phyloP scores from a whole-genome alignment of 2,888 invertebrate species.

The Pseudococcus jackbeardsleyi region DNA sequence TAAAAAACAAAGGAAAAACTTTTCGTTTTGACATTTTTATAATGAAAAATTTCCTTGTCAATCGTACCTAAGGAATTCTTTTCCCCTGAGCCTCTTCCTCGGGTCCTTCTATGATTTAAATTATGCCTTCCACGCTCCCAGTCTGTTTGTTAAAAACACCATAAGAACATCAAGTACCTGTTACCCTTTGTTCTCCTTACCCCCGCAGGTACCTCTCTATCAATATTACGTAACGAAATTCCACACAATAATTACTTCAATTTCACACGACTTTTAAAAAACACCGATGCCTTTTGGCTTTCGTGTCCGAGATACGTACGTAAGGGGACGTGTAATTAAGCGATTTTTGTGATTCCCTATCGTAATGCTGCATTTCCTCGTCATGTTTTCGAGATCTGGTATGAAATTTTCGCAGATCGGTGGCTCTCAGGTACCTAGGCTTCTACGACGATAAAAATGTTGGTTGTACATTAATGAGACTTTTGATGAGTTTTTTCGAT shows the following conservation, averaged over 20 bases:
- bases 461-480: not conserved
- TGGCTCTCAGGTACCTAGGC: not conserved
- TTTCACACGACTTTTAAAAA: conserved; percentile 25
- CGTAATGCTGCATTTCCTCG: conserved; percentile 32
- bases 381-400: conserved; percentile 44
- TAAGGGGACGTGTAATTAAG: not conserved
- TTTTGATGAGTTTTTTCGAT: conserved; percentile 12
- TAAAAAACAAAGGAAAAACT: no score
- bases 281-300: conserved; percentile 24
- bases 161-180: not conserved
- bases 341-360: not conserved
- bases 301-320: not conserved
- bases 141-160: not conserved
- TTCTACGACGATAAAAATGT: not conserved
- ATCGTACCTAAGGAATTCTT: no score
- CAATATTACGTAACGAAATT: not conserved
- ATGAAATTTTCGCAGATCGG: not conserved
- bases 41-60: no score
- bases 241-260: not conserved
- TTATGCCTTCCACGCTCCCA: no score
- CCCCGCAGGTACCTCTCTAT: no score
- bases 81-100: no score
- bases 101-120: no score
- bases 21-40: no score
- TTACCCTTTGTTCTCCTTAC: not conserved